These are phyloP conservation scores for Sander vitreus DNA, from an alignment of 2,113 vertebrate genomes.

Conservation along the genomic window DNA sequence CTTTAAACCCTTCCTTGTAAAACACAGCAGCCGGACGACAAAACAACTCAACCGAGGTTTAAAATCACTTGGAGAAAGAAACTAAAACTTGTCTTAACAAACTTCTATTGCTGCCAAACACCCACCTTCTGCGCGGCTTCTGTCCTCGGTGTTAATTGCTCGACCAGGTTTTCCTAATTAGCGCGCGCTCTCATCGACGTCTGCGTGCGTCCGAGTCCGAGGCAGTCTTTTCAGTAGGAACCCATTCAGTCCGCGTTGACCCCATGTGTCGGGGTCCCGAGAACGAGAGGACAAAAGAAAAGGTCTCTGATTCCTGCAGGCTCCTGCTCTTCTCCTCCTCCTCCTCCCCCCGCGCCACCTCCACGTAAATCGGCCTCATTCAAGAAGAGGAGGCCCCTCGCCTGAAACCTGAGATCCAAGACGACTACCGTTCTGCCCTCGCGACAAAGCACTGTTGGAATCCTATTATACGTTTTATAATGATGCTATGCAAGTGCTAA, in stretches of 20 bases:
- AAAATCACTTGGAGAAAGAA: neutral
- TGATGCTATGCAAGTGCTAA: constrained; percentile 5
- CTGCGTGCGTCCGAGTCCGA: constrained; percentile 53
- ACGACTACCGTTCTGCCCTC: constrained; percentile 59
- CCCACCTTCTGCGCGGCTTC: constrained; percentile 64
- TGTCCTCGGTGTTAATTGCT: constrained; percentile 70
- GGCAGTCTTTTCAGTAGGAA: constrained; percentile 36
- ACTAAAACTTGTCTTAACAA: neutral
- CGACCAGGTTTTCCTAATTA: constrained; percentile 79
- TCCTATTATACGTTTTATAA: constrained; percentile 20
- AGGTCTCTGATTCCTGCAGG: constrained; percentile 41
- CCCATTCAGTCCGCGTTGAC: constrained; percentile 67
- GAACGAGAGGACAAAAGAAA: constrained; percentile 60
- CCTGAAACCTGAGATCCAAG: constrained; percentile 77
- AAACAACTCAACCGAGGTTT: neutral
- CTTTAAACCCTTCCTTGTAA: neutral
- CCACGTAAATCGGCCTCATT: constrained; percentile 69
- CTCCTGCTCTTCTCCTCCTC: constrained; percentile 48
- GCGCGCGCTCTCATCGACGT: constrained; percentile 57
- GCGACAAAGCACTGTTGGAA: constrained; percentile 16
- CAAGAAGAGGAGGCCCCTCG: constrained; percentile 66
- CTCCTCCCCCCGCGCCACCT: constrained; percentile 54
- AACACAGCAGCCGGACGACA: neutral
- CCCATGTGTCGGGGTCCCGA: constrained; percentile 70
- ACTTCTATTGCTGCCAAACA: neutral